Evolutionary conservation across 2,888 invertebrate species (phyloP).

Genomic region (Chalcosyrphus nemorum): DNA sequence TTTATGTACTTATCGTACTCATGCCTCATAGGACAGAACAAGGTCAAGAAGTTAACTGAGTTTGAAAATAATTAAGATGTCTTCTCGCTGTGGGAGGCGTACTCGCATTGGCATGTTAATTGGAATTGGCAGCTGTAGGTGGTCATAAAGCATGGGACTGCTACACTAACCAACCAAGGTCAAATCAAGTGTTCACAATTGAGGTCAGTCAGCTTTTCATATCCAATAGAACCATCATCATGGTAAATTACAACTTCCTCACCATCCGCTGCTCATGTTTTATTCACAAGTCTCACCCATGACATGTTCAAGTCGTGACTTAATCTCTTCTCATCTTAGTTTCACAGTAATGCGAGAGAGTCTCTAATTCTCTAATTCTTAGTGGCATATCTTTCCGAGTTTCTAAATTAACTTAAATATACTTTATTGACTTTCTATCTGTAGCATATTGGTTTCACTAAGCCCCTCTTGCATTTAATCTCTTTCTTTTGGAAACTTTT

Average conservation of each 20-base stretch:
- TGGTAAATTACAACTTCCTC: constrained; percentile 8
- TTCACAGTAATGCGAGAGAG: neutral
- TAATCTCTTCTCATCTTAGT: neutral
- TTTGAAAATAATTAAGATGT: neutral
- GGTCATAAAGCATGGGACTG: too few relatives aligned
- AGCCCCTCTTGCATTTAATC: neutral
- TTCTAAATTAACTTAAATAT: constrained; percentile 25
- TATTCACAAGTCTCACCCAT: constrained; percentile 9
- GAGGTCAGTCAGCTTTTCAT: neutral
- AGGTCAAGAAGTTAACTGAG: neutral
- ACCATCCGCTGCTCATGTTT: neutral
- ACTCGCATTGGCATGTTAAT: neutral
- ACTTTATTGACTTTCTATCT: constrained; percentile 50
- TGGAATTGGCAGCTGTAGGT: too few relatives aligned
- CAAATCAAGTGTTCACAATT: neutral
- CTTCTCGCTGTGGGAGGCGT: neutral
- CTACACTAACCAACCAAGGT: constrained; percentile 24
- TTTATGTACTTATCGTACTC: neutral
- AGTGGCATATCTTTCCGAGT: neutral
- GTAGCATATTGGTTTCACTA: constrained; percentile 30
- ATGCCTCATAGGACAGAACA: neutral
- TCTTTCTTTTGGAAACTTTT: neutral
- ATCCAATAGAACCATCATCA: neutral
- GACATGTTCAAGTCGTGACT: constrained; percentile 1
- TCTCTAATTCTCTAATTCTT: neutral